Percentiles rank a stretch among this genome's conserved stretches.
Evolutionary conservation across 37 sponge, comb jelly and placozoan genomes (phyloP).

Genomic region (Aphrocallistes beatrix): DNA sequence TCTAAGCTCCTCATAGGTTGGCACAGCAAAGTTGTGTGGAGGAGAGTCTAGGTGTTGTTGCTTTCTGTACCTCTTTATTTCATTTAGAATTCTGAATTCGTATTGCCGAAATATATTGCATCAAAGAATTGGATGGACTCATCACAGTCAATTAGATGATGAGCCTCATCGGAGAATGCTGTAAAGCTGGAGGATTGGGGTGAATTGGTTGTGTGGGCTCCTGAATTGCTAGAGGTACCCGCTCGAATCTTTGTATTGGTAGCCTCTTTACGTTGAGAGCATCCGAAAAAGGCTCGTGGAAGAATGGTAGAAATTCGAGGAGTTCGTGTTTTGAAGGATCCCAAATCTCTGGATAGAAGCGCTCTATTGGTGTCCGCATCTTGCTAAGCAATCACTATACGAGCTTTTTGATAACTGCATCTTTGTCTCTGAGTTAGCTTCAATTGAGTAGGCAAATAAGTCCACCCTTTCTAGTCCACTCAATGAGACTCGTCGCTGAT

Average conservation of each 20-base stretch:
- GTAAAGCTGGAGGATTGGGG: not conserved
- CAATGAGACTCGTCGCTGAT: not conserved
- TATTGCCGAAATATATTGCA: not conserved
- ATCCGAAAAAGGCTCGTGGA: not conserved
- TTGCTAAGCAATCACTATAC: not conserved
- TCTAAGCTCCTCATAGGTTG: not conserved
- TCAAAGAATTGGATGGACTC: not conserved
- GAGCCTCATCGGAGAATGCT: not conserved
- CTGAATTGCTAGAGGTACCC: not conserved
- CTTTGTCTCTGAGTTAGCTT: not conserved
- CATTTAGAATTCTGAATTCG: not conserved
- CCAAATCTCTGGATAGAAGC: not conserved
- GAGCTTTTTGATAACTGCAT: not conserved
- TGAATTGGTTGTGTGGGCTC: not conserved
- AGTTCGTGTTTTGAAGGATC: not conserved
- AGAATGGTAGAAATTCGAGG: not conserved
- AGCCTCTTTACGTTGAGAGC: not conserved
- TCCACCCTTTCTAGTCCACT: not conserved
- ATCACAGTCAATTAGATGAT: not conserved
- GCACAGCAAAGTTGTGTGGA: not conserved
- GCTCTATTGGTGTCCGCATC: not conserved
- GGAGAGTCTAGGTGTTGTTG: not conserved
- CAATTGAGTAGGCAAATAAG: not conserved
- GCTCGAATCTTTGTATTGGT: not conserved
- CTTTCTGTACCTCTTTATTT: not conserved